Percentiles rank a stretch among this genome's conserved stretches.
Conservation (phyloP, 2,888 invertebrate species). For the Cyclophora albipunctata region DNA sequence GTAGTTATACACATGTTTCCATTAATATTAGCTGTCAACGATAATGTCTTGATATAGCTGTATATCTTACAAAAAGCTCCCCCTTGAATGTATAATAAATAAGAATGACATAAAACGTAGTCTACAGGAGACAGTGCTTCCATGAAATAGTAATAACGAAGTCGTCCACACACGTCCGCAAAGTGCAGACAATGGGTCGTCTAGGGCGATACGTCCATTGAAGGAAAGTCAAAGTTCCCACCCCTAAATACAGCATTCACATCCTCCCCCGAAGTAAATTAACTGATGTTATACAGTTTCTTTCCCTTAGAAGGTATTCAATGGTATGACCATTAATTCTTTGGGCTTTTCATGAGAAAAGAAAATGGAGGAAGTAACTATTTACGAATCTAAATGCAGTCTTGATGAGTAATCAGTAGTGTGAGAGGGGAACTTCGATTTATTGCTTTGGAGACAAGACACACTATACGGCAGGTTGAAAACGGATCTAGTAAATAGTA, state of each 20-base stretch:
- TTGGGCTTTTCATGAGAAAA: conserved; percentile 31
- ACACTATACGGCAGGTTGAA: no score
- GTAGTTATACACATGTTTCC: no score
- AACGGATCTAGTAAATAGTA: no score
- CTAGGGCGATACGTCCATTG: conserved; percentile 10
- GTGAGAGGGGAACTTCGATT: conserved; percentile 12
- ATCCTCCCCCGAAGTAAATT: conserved; percentile 21
- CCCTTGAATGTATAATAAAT: no score
- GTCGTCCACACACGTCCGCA: conserved; percentile 3
- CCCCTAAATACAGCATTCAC: conserved; percentile 21
- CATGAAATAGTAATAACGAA: background rate
- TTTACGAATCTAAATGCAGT: conserved; percentile 41
- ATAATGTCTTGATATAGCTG: no score
- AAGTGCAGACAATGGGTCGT: conserved; percentile 6
- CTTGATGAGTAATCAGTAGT: conserved; percentile 36
- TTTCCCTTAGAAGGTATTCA: conserved; percentile 25
- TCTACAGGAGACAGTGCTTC: no score
- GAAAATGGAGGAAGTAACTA: conserved; percentile 39
- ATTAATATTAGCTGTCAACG: no score
- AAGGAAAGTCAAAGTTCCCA: conserved; percentile 20
- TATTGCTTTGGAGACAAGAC: conserved; percentile 10
- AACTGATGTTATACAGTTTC: conserved; percentile 22
- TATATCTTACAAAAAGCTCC: no score
- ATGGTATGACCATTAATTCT: conserved; percentile 40
- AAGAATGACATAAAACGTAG: no score